Conservation (phyloP, 2,797 vertebrate species). For the Arctocebus calabarensis region DNA sequence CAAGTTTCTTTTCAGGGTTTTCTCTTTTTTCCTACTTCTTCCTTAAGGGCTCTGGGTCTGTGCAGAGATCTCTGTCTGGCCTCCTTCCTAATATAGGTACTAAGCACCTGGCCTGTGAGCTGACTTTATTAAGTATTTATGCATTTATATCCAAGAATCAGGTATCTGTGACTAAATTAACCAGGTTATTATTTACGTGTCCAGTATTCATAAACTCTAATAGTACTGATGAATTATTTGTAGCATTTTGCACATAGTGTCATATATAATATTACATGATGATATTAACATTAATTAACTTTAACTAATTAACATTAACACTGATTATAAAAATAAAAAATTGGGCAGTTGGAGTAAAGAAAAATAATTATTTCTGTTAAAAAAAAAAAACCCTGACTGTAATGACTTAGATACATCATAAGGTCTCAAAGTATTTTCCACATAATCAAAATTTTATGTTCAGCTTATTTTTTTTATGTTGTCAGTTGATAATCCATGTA, state of each 20-base stretch:
- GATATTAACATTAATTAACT: too few species aligned
- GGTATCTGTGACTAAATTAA: not conserved
- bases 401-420: not conserved
- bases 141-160: conserved; percentile 11
- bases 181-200: not conserved
- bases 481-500: not conserved
- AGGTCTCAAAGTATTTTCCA: not conserved
- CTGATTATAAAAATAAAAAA: not conserved
- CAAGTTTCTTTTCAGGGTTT: not conserved
- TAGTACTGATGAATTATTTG: not conserved
- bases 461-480: not conserved
- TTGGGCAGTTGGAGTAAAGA: too few species aligned
- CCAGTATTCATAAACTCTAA: not conserved
- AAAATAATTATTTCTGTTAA: too few species aligned
- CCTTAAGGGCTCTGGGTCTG: not conserved
- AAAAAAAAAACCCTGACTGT: not conserved
- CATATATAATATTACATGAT: not conserved
- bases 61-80: not conserved
- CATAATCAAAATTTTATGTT: conserved; percentile 21
- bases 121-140: conserved; percentile 33
- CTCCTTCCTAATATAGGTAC: not conserved
- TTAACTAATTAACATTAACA: not conserved
- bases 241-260: not conserved
- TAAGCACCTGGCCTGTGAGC: not conserved
- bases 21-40: not conserved